Evolutionary conservation across 2,797 vertebrate genomes (phyloP), one percentile per base, ranked within the genome.

Genomic region (Mastacembelus armatus): DNA sequence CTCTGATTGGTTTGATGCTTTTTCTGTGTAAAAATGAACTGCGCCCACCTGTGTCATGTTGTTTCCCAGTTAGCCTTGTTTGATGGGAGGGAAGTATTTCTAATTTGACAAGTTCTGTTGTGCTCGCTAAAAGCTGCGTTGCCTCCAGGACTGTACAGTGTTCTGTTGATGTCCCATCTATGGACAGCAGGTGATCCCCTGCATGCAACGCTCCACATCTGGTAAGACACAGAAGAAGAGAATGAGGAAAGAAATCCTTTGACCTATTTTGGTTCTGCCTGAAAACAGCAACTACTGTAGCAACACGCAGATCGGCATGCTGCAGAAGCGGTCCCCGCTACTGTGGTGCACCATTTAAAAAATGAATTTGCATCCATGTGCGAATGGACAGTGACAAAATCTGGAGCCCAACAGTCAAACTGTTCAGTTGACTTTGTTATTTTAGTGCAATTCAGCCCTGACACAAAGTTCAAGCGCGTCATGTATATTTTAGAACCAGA

Each of bases 121-220:
- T 96, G 80, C 94, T 95, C 52, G 95, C 95, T 71, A 99, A 81
- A 8, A 99, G 94, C 87, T 97, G 96, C 7, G 95, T 96, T 16
- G 98, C 97, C 80, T 99, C 98, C 64, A 98, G 89, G 8, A 98
- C 86, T 0, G 95, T 95, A 71, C 97, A 99, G 90, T 97, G 96
- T 16, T 98, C 97, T 1, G 96, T 99, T 45, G 95, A 96, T 0
- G 96, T 97, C 32, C 96, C 96, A 12, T 99, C 96, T 2, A 99
- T 98, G 76, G 95, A 95, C 59, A 99, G 94, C 82, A 99, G 96
- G 83, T 97, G 97, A 85, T 99, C 98, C 0, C 97, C 98, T 1
- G 94, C 70, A 0, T 95, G 97, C 78, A 99, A 38, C 0, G 96
- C 96, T 0, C 98, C 98, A 30, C 96, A 98, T 71, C 98, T 99